A percentile compares a stretch with the other conserved stretches of the same genome.
Evolutionary conservation across 1,140 invertebrate genomes (phyloP).

Genomic region (Hermatobates lingyangjiaoensis): DNA sequence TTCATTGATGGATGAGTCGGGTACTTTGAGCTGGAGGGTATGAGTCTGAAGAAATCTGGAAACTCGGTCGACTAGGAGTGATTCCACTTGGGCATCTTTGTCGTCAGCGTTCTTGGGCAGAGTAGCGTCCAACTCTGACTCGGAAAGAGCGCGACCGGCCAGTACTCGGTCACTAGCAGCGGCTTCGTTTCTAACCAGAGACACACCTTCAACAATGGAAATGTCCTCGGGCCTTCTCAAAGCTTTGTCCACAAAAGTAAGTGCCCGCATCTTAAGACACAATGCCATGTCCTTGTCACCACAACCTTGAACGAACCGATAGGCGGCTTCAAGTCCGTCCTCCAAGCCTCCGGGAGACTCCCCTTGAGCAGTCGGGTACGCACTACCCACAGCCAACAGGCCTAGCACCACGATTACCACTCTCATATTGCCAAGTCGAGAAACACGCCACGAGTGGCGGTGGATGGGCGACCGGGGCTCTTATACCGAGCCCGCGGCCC

Average conservation of each 20-base stretch:
- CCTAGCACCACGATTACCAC: no score
- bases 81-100: slow-evolving; percentile 53
- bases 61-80: slow-evolving; percentile 49
- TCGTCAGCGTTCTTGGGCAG: slow-evolving; percentile 45
- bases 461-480: no score
- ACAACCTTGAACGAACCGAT: slow-evolving; percentile 44
- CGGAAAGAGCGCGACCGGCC: slow-evolving; percentile 28
- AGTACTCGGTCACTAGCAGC: slow-evolving; percentile 16
- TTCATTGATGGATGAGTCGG: slow-evolving; percentile 41
- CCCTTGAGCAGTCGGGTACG: slow-evolving; percentile 8
- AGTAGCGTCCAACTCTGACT: slow-evolving; percentile 29
- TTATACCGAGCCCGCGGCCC: no score
- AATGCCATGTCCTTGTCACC: slow-evolving; percentile 44
- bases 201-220: slow-evolving; percentile 41
- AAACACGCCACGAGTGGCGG: no score
- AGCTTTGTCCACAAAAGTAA: slow-evolving; percentile 41
- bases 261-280: slow-evolving; percentile 46
- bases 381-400: slow-evolving; percentile 5
- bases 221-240: slow-evolving; percentile 31
- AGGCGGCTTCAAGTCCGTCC: slow-evolving; percentile 30
- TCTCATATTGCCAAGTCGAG: no score
- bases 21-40: slow-evolving; percentile 55
- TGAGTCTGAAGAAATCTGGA: slow-evolving; percentile 55
- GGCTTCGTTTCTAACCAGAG: slow-evolving; percentile 39
- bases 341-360: slow-evolving; percentile 19